Base-by-base conservation (phyloP, 2,797 vertebrate species). In the Thripadectes ignobilis region DNA sequence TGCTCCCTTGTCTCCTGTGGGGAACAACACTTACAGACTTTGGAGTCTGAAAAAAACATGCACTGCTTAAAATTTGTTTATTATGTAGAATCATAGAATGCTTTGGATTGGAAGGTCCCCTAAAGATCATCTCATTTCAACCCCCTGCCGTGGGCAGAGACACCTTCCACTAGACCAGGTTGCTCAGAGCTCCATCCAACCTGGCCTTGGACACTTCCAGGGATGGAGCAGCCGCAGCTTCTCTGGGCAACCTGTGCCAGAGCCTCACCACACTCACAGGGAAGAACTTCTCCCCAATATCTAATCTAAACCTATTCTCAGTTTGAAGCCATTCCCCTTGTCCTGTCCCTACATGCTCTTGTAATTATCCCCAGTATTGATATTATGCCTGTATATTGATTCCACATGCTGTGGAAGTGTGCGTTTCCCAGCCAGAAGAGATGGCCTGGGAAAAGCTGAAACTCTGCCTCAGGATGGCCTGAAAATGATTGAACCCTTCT, bases 121-220 rank as follows among this genome's bases (percentile, higher is more conserved):
- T 63, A 48, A 75, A 52, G 6, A 46, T 58, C 38, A 57, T 20
- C 18, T 63, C 10, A 4, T 80, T 86, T 13, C 15, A 63, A 3
- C 13, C 12, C 43, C 10, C 9, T 78, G 18, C 59, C 30, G 9
- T 21, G 11, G 34, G 5, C 67, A 59, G 26, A 7, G 12, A 9
- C 26, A 66, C 16, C 32, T 78, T 32, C 26, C 46, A 14, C 59
- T 41, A 20, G 3, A 2, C 30, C 39, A 59, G 30, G 26, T 12
- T 78, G 19, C 26, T 59, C 73, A 20, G 34, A 73, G 27, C 11
- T 14, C 39, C 1, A 0, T 72, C 30, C 59, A 41, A 0, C 30
- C 34, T n/a, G 26, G 34, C 7, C 52, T 59, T 66, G 46, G 14
- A 41, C 30, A 7, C 26, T 72, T 78, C 27, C 22, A 73, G 11